Percentiles rank a stretch among this genome's conserved stretches.
Conservation (phyloP, 2,888 invertebrate genomes). For the Sicus ferrugineus region DNA sequence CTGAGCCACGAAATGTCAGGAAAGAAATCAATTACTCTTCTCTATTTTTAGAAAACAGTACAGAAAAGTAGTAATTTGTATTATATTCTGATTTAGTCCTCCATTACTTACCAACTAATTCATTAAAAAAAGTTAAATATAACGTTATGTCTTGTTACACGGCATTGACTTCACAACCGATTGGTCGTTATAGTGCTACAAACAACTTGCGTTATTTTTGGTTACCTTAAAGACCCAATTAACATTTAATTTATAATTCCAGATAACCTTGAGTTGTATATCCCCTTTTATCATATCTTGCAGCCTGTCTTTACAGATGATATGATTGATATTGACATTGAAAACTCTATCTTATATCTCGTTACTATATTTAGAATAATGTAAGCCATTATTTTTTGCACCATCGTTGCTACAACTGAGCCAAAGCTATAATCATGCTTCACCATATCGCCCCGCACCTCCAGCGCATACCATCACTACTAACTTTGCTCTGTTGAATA, state of each 20-base stretch:
- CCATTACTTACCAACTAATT: too few relatives aligned
- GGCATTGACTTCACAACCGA: too few relatives aligned
- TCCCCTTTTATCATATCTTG: too few relatives aligned
- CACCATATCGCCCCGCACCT: not conserved
- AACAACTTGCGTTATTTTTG: too few relatives aligned
- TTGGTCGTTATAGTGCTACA: too few relatives aligned
- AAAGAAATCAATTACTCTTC: not conserved
- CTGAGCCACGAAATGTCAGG: not conserved
- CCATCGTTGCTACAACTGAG: conserved; percentile 8
- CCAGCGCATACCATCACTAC: not conserved
- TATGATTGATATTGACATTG: conserved; percentile 1
- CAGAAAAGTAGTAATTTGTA: too few relatives aligned
- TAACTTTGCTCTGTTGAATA: conserved; percentile 44
- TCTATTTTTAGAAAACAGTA: not conserved
- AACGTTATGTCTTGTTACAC: too few relatives aligned
- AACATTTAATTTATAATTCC: too few relatives aligned
- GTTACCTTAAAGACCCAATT: too few relatives aligned
- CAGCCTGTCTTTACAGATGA: not conserved
- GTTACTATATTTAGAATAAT: not conserved
- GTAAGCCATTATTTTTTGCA: conserved; percentile 9
- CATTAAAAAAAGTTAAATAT: too few relatives aligned
- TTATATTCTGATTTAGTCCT: too few relatives aligned
- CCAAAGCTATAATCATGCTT: conserved; percentile 1
- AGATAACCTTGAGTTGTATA: too few relatives aligned
- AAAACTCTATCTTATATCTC: not conserved